Base-by-base conservation (phyloP, 2,113 vertebrate genomes). In the Engraulis encrasicolus region DNA sequence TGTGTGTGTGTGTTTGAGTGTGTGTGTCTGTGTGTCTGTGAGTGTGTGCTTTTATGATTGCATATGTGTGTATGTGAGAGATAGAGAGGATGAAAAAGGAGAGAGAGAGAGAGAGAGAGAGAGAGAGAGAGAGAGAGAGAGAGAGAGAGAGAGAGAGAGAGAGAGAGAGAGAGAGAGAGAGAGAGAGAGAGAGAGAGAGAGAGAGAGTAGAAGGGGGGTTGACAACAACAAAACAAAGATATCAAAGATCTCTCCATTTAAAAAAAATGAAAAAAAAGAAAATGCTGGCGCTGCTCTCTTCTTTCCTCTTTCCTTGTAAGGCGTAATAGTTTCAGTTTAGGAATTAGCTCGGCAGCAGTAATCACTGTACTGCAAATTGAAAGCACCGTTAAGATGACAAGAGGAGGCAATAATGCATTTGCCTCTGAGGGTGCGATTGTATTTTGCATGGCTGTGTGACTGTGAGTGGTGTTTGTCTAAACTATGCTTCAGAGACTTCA, bases 281-380 rank as follows among this genome's bases (percentile, higher is more conserved):
- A n/a, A n/a, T 50, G 50, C 71, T 79, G 31, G n/a, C 82, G 27
- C 48, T 20, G 18, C 52, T 79, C 50, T 79, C 54, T 23, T 40
- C n/a, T 38, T 78, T 80, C 50, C 40, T 58, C 31, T 27, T n/a
- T n/a, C n/a, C n/a, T n/a, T n/a, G n/a, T n/a, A n/a, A n/a, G n/a
- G 9, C 83, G 37, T 85, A 89, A 88, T 81, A 86, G 86, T 85
- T 81, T 79, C 83, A 85, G 81, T 88, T 83, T 78, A 83, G 86
- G 82, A 86, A 88, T 90, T 88, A 87, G 74, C 82, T 87, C 81
- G 82, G 80, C 86, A 83, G 87, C 9, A 45, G n/a, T 87, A 89
- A 90, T 90, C 89, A 85, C 81, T 84, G 82, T 85, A 85, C 85
- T 78, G 84, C 77, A 84, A 90, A 90, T 85, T 87, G 87, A 88